Conservation (phyloP, 2,797 vertebrate species). For the Enteromius fasciolatus region DNA sequence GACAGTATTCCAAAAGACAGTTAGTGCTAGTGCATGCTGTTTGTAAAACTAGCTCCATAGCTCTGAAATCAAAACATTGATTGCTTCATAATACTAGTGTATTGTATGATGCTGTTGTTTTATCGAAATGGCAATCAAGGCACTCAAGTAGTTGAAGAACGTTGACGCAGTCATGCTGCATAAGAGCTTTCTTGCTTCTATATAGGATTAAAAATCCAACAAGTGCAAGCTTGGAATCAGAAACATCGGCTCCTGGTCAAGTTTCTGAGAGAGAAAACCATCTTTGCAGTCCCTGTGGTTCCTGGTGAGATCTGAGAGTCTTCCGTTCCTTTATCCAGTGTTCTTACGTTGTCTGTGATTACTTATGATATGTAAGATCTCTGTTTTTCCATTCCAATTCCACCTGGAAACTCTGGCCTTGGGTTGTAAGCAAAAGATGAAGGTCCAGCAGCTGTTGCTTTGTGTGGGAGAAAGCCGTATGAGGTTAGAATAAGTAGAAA, state of each 20-base stretch:
- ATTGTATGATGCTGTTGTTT: neutral
- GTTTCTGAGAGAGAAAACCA: neutral
- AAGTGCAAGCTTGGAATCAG: neutral
- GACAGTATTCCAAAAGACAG: too few relatives aligned
- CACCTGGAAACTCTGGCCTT: neutral
- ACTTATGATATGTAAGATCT: neutral
- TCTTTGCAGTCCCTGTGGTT: neutral
- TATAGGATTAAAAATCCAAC: constrained; percentile 5
- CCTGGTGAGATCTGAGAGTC: constrained; percentile 10
- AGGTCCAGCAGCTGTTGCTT: neutral
- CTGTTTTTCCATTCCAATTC: neutral
- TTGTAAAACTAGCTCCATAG: neutral
- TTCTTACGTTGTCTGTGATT: neutral
- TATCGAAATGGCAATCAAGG: neutral
- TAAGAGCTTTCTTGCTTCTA: constrained; percentile 1
- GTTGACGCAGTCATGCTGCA: neutral
- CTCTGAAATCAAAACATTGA: neutral
- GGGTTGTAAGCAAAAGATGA: neutral
- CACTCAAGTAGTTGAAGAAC: neutral
- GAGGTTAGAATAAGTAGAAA: constrained; percentile 3
- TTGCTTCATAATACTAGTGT: neutral
- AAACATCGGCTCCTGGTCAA: neutral
- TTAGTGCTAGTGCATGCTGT: too few relatives aligned
- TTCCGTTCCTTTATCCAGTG: neutral
- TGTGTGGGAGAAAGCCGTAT: neutral